These are phyloP conservation scores for Charaxes varanes DNA, from an alignment of 1,140 invertebrate species.

Conservation along the genomic window DNA sequence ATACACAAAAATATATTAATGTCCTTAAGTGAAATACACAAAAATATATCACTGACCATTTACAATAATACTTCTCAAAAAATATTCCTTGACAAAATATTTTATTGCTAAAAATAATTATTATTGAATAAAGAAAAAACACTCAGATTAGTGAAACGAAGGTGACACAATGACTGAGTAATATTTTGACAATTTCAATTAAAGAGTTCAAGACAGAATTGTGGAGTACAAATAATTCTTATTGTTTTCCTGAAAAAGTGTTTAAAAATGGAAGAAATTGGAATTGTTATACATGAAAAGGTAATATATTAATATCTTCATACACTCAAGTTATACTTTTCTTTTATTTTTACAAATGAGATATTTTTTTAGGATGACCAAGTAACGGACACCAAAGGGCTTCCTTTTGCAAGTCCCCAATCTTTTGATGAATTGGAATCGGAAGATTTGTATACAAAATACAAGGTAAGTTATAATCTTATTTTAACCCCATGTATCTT, in stretches of 20 bases:
- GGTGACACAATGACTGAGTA: slow-evolving; percentile 28
- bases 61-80: too few relatives aligned
- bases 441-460: slow-evolving; percentile 95
- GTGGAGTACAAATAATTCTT: neutral
- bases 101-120: neutral
- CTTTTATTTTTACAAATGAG: slow-evolving; percentile 2
- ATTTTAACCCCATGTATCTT: neutral
- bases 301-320: slow-evolving; percentile 30
- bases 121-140: too few relatives aligned
- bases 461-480: slow-evolving; percentile 80
- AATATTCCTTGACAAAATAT: too few relatives aligned
- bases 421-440: slow-evolving; percentile 84
- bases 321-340: neutral
- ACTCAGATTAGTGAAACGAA: neutral
- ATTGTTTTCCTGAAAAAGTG: slow-evolving; percentile 17
- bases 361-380: slow-evolving; percentile 59
- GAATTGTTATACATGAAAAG: slow-evolving; percentile 65
- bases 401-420: slow-evolving; percentile 52
- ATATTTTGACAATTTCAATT: slow-evolving; percentile 21
- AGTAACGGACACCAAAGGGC: slow-evolving; percentile 57
- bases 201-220: neutral
- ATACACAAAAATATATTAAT: too few relatives aligned
- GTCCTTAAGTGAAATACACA: too few relatives aligned
- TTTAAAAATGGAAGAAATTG: slow-evolving; percentile 72
- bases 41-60: too few relatives aligned